Evolutionary conservation across 1,140 invertebrate genomes (phyloP).

Genomic region (Zaprionus kolodkinae): DNA sequence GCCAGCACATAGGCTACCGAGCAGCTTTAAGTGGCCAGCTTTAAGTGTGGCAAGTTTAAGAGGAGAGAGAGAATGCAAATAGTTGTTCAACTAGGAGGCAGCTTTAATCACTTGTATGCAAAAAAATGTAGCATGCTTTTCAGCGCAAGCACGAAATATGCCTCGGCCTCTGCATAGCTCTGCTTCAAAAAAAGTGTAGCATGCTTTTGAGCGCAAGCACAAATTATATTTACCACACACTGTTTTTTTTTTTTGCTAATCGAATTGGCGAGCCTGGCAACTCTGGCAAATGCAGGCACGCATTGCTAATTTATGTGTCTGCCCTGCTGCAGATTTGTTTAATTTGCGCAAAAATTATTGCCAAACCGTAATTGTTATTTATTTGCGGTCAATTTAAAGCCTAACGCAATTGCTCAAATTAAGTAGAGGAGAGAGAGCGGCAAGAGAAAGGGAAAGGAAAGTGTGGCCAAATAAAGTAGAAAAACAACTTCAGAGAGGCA

Average conservation of each 20-base stretch:
- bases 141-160: too few relatives aligned
- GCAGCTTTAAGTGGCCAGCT: constrained; percentile 39
- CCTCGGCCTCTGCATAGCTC: neutral
- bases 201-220: neutral
- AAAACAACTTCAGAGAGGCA: too few relatives aligned
- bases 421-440: too few relatives aligned
- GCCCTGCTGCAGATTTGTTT: constrained; percentile 44
- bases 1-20: constrained; percentile 6
- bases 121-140: too few relatives aligned
- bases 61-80: neutral
- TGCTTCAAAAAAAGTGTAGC: neutral
- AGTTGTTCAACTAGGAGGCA: neutral
- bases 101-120: neutral
- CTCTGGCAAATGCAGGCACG: constrained; percentile 32
- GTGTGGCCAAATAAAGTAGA: neutral
- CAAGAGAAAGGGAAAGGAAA: neutral
- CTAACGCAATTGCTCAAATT: constrained; percentile 44
- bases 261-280: constrained; percentile 53
- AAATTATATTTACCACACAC: constrained; percentile 47
- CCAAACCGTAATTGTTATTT: constrained; percentile 76
- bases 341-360: constrained; percentile 25
- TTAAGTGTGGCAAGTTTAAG: constrained; percentile 26
- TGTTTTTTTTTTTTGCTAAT: too few relatives aligned
- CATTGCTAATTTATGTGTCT: constrained; percentile 74
- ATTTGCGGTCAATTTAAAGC: constrained; percentile 70